These are phyloP conservation scores for Zoroaster sp. DNA, from an alignment of 53 echinoderm and acorn worm species.

Conservation along the genomic window DNA sequence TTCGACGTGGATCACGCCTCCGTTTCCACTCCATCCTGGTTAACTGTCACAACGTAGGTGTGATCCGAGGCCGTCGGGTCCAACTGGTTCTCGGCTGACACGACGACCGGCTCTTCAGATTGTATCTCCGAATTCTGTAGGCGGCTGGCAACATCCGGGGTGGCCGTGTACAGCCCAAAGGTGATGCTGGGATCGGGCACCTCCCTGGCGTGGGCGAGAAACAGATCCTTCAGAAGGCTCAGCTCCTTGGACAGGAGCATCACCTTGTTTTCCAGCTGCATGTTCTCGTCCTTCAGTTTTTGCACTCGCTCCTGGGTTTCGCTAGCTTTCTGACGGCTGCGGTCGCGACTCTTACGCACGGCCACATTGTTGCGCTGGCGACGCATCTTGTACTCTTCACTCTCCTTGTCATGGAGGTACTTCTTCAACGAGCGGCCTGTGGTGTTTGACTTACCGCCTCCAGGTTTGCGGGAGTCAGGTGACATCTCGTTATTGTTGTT, in stretches of 20 bases:
- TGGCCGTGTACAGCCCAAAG: slow-evolving; percentile 76
- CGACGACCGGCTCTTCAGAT: neutral
- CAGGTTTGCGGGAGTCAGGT: slow-evolving; percentile 42
- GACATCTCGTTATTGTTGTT: slow-evolving; percentile 21
- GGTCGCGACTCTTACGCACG: slow-evolving; percentile 90
- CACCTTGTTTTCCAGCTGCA: slow-evolving; percentile 85
- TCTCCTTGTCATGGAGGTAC: slow-evolving; percentile 71
- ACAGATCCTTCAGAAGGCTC: slow-evolving; percentile 90
- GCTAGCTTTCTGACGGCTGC: slow-evolving; percentile 73
- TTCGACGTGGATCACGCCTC: slow-evolving; percentile 47
- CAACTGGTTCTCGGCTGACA: neutral
- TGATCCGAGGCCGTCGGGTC: slow-evolving; percentile 16
- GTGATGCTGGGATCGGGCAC: slow-evolving; percentile 94
- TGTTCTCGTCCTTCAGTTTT: slow-evolving; percentile 86
- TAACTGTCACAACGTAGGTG: slow-evolving; percentile 33
- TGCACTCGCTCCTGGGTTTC: slow-evolving; percentile 79
- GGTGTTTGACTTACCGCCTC: slow-evolving; percentile 28
- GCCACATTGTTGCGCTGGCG: slow-evolving; percentile 95
- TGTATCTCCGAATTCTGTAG: neutral
- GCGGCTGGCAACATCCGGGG: slow-evolving; percentile 50
- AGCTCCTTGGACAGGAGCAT: slow-evolving; percentile 90
- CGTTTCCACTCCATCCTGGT: slow-evolving; percentile 36
- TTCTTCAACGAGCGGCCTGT: slow-evolving; percentile 65
- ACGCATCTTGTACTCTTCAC: slow-evolving; percentile 84
- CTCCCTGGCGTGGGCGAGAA: slow-evolving; percentile 86